A percentile compares a stretch with the other conserved stretches of the same genome.
Conservation (phyloP, 2,797 vertebrate species). For the Rhodeus uyekii region DNA sequence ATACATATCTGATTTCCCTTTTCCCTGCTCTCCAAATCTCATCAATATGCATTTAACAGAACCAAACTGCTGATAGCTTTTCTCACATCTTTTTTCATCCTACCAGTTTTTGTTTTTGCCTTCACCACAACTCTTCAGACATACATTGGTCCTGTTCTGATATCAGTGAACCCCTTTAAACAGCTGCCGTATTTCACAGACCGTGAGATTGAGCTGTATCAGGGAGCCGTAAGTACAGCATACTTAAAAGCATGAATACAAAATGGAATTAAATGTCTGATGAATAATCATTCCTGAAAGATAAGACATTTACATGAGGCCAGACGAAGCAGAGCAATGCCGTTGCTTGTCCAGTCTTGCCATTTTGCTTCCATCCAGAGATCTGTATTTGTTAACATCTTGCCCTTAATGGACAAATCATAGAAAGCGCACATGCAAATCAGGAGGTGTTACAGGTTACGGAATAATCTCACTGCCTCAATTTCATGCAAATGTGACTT, state of each 20-base stretch:
- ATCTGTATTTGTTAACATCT: constrained; percentile 6
- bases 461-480: not conserved
- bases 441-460: not conserved
- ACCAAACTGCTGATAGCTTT: not conserved
- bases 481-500: constrained; percentile 18
- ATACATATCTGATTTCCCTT: not conserved
- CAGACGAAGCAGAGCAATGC: constrained; percentile 13
- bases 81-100: not conserved
- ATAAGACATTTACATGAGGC: constrained; percentile 25
- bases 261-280: not conserved
- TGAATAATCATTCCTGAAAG: constrained; percentile 1
- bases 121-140: constrained; percentile 66
- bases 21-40: not conserved
- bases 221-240: constrained; percentile 76
- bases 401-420: not conserved
- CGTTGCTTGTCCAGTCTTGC: constrained; percentile 47
- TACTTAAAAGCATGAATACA: not conserved
- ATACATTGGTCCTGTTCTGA: constrained; percentile 82
- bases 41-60: not conserved
- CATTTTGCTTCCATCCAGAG: not conserved
- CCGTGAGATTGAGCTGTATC: constrained; percentile 82
- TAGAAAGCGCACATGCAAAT: not conserved
- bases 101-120: not conserved
- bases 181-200: constrained; percentile 83
- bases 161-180: constrained; percentile 85